phyloP scores from a whole-genome alignment of 2,888 invertebrate species.

The Lingula anatina region DNA sequence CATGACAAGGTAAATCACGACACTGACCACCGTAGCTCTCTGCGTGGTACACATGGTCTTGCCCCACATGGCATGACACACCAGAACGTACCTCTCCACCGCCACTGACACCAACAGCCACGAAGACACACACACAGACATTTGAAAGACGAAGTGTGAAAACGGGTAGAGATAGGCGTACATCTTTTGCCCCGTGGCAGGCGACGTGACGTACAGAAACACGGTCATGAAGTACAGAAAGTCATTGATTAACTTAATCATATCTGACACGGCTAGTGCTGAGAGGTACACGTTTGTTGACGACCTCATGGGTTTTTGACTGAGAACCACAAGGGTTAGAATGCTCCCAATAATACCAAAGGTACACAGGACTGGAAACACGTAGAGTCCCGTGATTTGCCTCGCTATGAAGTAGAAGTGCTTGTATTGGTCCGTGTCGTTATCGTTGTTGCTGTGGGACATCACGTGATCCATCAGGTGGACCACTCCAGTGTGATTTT shows the following conservation, averaged over 20 bases:
- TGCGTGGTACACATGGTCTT: constrained; percentile 26
- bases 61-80: constrained; percentile 37
- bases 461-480: too few species aligned
- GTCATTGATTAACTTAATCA: constrained; percentile 40
- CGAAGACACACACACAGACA: constrained; percentile 35
- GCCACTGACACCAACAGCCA: constrained; percentile 47
- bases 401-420: constrained; percentile 33
- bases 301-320: constrained; percentile 31
- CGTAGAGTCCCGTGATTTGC: constrained; percentile 34
- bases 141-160: constrained; percentile 43
- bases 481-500: too few species aligned
- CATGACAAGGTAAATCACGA: constrained; percentile 37
- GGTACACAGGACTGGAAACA: constrained; percentile 37
- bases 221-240: constrained; percentile 38
- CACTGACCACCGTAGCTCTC: constrained; percentile 32
- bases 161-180: constrained; percentile 37
- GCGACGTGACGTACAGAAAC: constrained; percentile 20
- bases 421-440: constrained; percentile 14
- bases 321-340: constrained; percentile 32
- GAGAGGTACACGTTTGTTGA: constrained; percentile 42
- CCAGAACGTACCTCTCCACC: constrained; percentile 39
- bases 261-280: constrained; percentile 40
- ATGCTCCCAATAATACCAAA: constrained; percentile 38
- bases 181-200: constrained; percentile 20
- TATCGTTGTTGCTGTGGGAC: too few species aligned